Percentiles rank a stretch among this genome's conserved stretches.
phyloP scores from a whole-genome alignment of 2,113 vertebrate genomes.

The Platysteira castanea region DNA sequence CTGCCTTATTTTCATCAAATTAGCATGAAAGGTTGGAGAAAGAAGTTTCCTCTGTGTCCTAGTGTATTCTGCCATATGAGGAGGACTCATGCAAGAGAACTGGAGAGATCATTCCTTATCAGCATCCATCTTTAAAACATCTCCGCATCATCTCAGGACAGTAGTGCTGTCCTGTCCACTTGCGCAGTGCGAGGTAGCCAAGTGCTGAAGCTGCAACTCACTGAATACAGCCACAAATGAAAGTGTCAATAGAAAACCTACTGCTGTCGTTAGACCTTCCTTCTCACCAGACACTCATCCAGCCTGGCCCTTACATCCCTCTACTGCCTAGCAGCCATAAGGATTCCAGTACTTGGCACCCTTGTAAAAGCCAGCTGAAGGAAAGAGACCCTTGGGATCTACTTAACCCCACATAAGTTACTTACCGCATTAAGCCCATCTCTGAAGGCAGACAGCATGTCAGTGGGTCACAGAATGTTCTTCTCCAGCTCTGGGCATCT shows the following conservation, averaged over 20 bases:
- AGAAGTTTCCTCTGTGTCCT: background rate
- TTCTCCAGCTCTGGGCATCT: background rate
- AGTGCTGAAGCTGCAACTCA: conserved; percentile 43
- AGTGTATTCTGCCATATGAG: background rate
- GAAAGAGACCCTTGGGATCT: background rate
- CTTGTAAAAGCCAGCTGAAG: background rate
- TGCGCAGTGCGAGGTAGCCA: background rate
- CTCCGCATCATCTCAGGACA: conserved; percentile 13
- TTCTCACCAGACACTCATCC: background rate
- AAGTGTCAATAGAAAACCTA: background rate
- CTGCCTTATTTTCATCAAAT: background rate
- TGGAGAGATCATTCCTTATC: background rate
- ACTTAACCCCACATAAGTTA: background rate
- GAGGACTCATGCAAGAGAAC: background rate
- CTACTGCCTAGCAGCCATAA: background rate
- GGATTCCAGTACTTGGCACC: background rate
- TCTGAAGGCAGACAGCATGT: background rate
- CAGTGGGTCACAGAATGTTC: background rate
- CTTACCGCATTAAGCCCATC: background rate
- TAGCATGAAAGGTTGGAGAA: background rate
- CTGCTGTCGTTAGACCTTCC: background rate
- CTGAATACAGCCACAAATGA: background rate
- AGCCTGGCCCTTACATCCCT: background rate
- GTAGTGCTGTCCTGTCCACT: background rate
- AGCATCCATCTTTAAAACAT: background rate